phyloP scores from a whole-genome alignment of 2,888 invertebrate species.

The Halictus quadricinctus region DNA sequence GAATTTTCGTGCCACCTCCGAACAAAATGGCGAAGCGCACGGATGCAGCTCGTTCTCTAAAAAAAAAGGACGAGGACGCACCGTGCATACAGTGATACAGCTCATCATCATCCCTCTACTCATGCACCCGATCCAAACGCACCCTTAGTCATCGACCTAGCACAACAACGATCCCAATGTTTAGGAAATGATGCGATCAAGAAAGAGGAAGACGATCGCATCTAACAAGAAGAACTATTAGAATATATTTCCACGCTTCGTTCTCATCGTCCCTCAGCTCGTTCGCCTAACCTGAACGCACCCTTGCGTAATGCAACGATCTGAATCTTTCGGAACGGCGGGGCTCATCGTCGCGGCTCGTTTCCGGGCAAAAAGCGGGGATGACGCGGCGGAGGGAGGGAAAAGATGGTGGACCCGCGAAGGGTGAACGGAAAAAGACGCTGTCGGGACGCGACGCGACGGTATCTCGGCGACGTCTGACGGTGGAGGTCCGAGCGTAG shows the following conservation, averaged over 20 bases:
- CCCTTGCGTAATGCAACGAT: neutral
- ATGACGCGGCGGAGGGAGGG: neutral
- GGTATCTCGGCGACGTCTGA: conserved; percentile 47
- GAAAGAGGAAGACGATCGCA: too few relatives aligned
- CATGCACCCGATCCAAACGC: too few relatives aligned
- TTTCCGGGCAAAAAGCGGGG: neutral
- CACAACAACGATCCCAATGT: neutral
- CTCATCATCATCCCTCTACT: too few relatives aligned
- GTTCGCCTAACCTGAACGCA: neutral
- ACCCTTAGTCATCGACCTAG: neutral
- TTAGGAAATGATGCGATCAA: too few relatives aligned
- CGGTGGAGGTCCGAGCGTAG: conserved; percentile 1
- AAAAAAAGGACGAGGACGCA: too few relatives aligned
- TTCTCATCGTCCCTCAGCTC: neutral
- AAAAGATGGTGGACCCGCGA: neutral
- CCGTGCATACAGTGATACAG: too few relatives aligned
- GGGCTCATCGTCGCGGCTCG: neutral
- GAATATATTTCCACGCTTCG: neutral
- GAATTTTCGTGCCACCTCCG: too few relatives aligned
- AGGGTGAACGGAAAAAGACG: neutral
- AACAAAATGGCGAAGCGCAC: too few relatives aligned
- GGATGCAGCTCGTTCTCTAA: too few relatives aligned
- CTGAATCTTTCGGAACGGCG: neutral
- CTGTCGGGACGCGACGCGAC: conserved; percentile 5
- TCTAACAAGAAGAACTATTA: too few relatives aligned